Evolutionary conservation across 1,140 invertebrate genomes (phyloP), one percentile per base, ranked within the genome.

Genomic region (Diachasma alloeum): DNA sequence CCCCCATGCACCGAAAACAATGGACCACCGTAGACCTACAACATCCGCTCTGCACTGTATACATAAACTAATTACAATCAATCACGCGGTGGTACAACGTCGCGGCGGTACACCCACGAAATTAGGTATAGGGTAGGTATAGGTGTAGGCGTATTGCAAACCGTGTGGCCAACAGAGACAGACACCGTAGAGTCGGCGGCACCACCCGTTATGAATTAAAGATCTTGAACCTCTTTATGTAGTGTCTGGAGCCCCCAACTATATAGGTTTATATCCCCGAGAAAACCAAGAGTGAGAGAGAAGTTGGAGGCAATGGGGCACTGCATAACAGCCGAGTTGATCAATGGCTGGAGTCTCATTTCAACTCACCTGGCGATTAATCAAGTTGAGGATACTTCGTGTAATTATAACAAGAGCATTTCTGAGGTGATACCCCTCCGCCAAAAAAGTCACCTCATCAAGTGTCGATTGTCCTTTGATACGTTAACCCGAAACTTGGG

Each of bases 1-100:
- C 17, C 48, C 6, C 48, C 48, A 15, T 63, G 0, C 8, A 24
- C 19, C 5, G 26, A 63, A 39, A 15, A 37, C 13, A 39, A 37
- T 39, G 36, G 36, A 68, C 31, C 66, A 68, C 31, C 59, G 17
- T 37, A 37, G 31, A 17, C 11, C 31, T 17, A 37, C 66, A 68
- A 37, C 66, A 68, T 68, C 66, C 11, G 26, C 31, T 39, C 36
- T 37, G 31, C 31, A 24, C 59, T 77, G 72, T 76, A 74, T 77
- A 77, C 80, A 77, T 80, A 77, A 82, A 82, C 80, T 82, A 80
- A 83, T 83, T 83, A 83, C 75, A 82, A 83, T 83, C 81, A 81
- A 81, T 82, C 80, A 82, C 80, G 39, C 46, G 42, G 44, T 72
- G 63, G 66, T 39, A 77, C 17, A 46, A 36, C 31, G 36, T 36